Base-by-base conservation (phyloP, 2,113 vertebrate species). In the Mohoua ochrocephala region DNA sequence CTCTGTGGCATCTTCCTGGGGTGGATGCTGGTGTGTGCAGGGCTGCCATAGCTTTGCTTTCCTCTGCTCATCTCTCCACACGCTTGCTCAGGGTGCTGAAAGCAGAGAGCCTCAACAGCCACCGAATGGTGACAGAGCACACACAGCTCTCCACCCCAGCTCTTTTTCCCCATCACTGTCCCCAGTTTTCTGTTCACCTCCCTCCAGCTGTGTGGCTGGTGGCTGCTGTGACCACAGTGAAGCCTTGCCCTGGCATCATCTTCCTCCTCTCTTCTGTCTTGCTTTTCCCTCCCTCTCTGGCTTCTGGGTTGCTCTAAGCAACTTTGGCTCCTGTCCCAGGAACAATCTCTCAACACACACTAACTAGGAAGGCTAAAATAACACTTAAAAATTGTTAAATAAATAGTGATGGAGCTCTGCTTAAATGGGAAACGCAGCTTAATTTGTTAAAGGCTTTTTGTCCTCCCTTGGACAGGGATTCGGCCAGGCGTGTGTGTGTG, bases 361-460 rank as follows among this genome's bases (percentile, higher is more conserved):
- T 88, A 67, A 81, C 89, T 47, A 87, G 76, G 75, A 96, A 96
- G 84, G 82, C 86, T 94, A 93, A 91, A 91, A 77, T 91, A 94
- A 93, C 91, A 86, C 84, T 94, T 95, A 4, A 79, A 95, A 96
- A 93, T 91, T 91, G 91, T 97, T 95, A 93, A 97, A 94, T 94
- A 82, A 97, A 94, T 95, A 71, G 49, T 0, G 0, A 79, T 45
- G 5, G 16, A 83, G 57, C 73, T 96, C 68, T 91, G 59, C 93
- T 84, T 93, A 89, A 94, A 89, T 87, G 75, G 81, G 86, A 92
- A 97, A 91, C 0, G 0, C 33, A 78, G 60, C 59, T 77, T 83
- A 92, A 94, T 92, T 93, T 70, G 67, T 96, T 90, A 64, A 83
- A 87, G 54, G 33, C 20, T 81, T 90, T 87, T 78, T 92, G 83